phyloP scores from a whole-genome alignment of 2,797 vertebrate species.

The Sphenodon punctatus region DNA sequence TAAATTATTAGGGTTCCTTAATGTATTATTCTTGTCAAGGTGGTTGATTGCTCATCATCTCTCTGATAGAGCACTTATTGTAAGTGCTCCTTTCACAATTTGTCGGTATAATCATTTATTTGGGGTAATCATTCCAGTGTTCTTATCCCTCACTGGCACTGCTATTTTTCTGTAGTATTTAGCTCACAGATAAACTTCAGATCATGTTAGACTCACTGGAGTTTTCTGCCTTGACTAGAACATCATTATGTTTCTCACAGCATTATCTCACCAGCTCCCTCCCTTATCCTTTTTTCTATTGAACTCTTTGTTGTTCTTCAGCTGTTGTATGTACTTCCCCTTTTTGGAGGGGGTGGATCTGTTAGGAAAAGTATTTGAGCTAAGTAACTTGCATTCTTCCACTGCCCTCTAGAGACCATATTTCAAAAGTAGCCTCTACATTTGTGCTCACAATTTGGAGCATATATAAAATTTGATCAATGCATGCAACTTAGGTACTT shows the following conservation, averaged over 20 bases:
- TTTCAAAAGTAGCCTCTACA: background rate
- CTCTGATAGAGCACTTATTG: background rate
- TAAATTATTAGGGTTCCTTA: background rate
- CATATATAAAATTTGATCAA: background rate
- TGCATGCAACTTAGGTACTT: background rate
- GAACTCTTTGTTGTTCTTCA: background rate
- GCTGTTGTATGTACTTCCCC: background rate
- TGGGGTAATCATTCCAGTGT: background rate
- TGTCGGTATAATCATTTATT: background rate
- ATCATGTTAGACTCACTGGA: background rate
- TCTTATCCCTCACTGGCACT: background rate
- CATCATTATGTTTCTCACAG: background rate
- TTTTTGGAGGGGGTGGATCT: background rate
- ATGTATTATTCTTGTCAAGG: background rate
- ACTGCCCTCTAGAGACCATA: background rate
- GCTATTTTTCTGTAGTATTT: background rate
- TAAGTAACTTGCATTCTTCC: background rate
- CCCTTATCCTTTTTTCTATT: background rate
- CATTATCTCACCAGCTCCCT: background rate
- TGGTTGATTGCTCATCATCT: background rate
- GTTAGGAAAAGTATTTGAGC: rapidly evolving
- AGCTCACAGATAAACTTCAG: background rate
- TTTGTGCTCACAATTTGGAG: background rate
- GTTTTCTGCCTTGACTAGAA: background rate
- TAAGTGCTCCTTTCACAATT: background rate